Conservation (phyloP, 37 sponge, comb jelly and placozoan species). For the Aphrocallistes beatrix region DNA sequence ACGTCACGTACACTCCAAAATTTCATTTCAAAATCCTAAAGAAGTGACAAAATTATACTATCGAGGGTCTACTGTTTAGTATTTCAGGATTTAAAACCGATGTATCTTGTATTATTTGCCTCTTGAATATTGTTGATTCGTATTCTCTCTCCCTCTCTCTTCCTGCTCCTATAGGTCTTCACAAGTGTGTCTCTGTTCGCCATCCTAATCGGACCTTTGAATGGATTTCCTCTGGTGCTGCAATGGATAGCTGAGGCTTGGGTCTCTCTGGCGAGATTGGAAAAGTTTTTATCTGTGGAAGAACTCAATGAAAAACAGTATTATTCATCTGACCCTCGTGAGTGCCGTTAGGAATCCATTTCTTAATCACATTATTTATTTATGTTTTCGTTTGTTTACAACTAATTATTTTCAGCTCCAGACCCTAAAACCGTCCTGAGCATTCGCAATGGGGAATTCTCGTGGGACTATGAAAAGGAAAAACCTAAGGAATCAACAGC, state of each 20-base stretch:
- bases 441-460: neutral
- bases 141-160: neutral
- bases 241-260: constrained; percentile 89
- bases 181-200: constrained; percentile 89
- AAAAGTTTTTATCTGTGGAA: constrained; percentile 49
- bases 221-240: constrained; percentile 97
- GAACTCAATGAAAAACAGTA: constrained; percentile 42
- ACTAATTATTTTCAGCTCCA: neutral
- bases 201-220: constrained; percentile 83
- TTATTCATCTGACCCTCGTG: constrained; percentile 19
- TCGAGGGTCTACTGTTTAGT: too few relatives aligned
- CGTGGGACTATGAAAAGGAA: neutral
- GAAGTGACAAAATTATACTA: too few relatives aligned
- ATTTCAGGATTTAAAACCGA: too few relatives aligned
- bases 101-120: neutral
- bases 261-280: constrained; percentile 81
- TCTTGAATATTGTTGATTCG: constrained; percentile 4
- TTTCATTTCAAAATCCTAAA: too few relatives aligned
- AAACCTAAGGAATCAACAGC: neutral
- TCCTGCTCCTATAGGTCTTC: constrained; percentile 55
- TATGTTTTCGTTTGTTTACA: neutral
- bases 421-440: neutral
- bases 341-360: too few relatives aligned
- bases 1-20: too few relatives aligned
- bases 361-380: neutral